Conservation (phyloP, 2,888 invertebrate genomes). For the Escarpia spicata region DNA sequence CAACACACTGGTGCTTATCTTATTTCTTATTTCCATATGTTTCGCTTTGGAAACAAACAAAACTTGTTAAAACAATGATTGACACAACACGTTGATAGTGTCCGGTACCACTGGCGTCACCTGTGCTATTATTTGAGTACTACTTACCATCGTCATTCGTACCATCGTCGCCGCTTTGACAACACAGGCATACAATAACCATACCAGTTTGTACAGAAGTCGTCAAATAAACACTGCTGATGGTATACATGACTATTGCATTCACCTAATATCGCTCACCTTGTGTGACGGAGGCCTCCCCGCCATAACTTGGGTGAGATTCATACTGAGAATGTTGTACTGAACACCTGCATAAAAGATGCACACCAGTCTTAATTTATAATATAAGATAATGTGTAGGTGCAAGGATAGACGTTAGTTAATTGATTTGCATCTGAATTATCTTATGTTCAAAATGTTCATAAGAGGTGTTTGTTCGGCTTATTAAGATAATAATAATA, state of each 20-base stretch:
- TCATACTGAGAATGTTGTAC: constrained; percentile 79
- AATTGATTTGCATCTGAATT: neutral
- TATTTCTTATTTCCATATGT: no score
- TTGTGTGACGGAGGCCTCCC: constrained; percentile 67
- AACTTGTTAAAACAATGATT: no score
- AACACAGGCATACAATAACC: neutral
- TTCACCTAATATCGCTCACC: constrained; percentile 43
- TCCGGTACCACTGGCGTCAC: no score
- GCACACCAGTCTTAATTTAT: neutral
- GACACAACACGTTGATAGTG: no score
- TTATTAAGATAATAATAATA: no score
- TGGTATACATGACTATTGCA: neutral
- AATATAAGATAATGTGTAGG: neutral
- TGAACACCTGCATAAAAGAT: constrained; percentile 78
- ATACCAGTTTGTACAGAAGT: no score
- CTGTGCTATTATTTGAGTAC: no score
- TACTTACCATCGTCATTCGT: no score
- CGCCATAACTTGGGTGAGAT: constrained; percentile 76
- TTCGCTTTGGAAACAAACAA: no score
- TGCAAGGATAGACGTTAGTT: neutral
- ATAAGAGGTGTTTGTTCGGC: no score
- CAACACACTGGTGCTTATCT: no score
- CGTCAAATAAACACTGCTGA: neutral
- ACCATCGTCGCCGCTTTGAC: neutral
- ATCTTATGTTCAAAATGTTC: no score